A percentile compares a stretch with the other conserved stretches of the same genome.
Evolutionary conservation across 2,113 vertebrate species (phyloP).

Genomic region (Chaenogobius annularis): DNA sequence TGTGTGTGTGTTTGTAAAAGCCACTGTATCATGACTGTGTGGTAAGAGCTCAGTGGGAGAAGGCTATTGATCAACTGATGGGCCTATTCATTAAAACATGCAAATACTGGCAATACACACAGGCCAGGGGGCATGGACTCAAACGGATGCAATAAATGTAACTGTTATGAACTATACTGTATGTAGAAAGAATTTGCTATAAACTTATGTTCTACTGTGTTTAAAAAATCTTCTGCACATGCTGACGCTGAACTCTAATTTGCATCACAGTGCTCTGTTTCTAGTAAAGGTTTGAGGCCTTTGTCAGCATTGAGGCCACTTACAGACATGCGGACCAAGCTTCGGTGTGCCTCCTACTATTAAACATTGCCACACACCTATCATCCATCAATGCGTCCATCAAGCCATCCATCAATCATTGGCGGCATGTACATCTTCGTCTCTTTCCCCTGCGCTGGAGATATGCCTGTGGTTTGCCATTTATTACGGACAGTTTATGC

Average conservation of each 20-base stretch:
- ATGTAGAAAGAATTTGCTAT: background rate
- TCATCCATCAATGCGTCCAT: constrained; percentile 40
- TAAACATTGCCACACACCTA: constrained; percentile 16
- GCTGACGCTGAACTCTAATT: background rate
- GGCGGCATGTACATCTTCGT: constrained; percentile 46
- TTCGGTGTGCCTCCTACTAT: background rate
- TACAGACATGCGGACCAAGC: constrained; percentile 19
- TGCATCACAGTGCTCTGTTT: background rate
- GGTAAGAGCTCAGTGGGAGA: constrained; percentile 51
- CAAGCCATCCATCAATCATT: constrained; percentile 51
- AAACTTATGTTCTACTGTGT: background rate
- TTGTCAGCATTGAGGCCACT: constrained; percentile 48
- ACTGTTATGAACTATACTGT: background rate
- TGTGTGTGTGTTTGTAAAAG: constrained; percentile 32
- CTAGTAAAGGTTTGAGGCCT: constrained; percentile 34
- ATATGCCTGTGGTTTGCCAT: constrained; percentile 54
- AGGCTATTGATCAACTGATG: constrained; percentile 59
- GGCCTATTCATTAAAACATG: constrained; percentile 54
- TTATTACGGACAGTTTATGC: constrained; percentile 51
- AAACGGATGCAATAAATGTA: background rate
- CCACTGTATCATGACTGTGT: constrained; percentile 48
- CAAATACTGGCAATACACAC: constrained; percentile 30
- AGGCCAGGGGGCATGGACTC: background rate
- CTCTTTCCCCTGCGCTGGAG: constrained; percentile 31
- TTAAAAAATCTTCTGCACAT: background rate